Evolutionary conservation across 2,797 vertebrate genomes (phyloP), one percentile per base, ranked within the genome.

Genomic region (Cynopterus sphinx): DNA sequence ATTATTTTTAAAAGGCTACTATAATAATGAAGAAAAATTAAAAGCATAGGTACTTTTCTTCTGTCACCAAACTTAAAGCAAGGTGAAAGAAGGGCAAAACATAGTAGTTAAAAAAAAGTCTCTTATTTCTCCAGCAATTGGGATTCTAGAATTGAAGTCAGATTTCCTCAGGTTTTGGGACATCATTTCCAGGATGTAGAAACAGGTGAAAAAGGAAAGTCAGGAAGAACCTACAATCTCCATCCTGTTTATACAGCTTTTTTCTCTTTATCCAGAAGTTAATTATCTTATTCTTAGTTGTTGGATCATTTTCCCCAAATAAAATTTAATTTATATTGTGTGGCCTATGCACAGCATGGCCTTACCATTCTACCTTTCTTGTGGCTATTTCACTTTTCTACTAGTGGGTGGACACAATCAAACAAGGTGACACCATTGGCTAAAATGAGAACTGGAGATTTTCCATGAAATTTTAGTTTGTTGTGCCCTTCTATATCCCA

Each of bases 401-500:
- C 33, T 53, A 88, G 57, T 24, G 95, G 31, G 36, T 92, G 43
- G 15, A 41, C 9, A 95, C 59, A 67, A 9, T 41, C 2, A 28
- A 94, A 49, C 22, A 93, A 97, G 36, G 59, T 28, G 1, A 93
- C 46, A 73, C 21, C 57, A 91, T 57, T 87, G n/a, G 43, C 16
- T 94, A 78, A 79, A 21, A 94, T 31, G 24, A 90, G 33, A 71
- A 94, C 5, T 79, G 65, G 53, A 89, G 13, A 89, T 70, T 94
- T 77, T 90, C 88, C 59, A 91, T 96, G 33, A 78, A 95, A 95
- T 96, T 93, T 94, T 59, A 91, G 91, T 89, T 96, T 55, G 79
- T 71, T 95, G 21, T 67, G 51, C 36, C 46, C 39, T 82, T 95
- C 86, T 84, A 67, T 73, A 59, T 74, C 9, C 71, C 85, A 96